A percentile compares a stretch with the other conserved stretches of the same genome.
Conservation (phyloP, 2,888 invertebrate genomes). For the Buathra laborator region DNA sequence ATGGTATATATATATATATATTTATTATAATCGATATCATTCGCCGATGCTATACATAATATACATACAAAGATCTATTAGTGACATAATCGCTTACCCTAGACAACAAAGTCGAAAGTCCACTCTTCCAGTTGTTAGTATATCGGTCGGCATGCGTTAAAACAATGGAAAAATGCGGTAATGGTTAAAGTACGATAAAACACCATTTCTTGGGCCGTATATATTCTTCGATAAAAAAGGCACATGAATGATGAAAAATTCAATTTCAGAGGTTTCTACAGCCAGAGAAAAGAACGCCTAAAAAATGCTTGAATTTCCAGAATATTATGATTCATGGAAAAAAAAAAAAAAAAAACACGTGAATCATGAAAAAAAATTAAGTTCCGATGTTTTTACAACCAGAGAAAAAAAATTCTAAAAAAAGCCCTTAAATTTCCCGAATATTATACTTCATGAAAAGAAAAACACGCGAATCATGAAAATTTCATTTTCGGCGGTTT, state of each 20-base stretch:
- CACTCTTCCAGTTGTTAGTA: slow-evolving; percentile 84
- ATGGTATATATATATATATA: neutral
- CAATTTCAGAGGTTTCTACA: neutral
- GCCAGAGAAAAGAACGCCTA: no score
- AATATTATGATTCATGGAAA: no score
- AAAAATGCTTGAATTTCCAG: no score
- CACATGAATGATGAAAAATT: slow-evolving; percentile 17
- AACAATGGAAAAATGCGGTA: slow-evolving; percentile 78
- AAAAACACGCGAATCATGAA: no score
- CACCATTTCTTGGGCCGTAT: slow-evolving; percentile 18
- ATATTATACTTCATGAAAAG: no score
- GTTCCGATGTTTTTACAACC: no score
- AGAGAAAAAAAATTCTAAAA: neutral
- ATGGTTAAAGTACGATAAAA: slow-evolving; percentile 74
- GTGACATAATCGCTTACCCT: slow-evolving; percentile 80
- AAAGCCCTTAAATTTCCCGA: no score
- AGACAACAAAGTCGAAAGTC: slow-evolving; percentile 81
- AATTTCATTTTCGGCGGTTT: no score
- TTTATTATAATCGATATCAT: neutral
- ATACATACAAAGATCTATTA: slow-evolving; percentile 26
- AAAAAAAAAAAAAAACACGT: no score
- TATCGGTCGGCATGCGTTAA: slow-evolving; percentile 81
- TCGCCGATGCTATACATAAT: slow-evolving; percentile 31
- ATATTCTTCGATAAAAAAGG: slow-evolving; percentile 12
- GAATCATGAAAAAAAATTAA: no score